Base-by-base conservation (phyloP, 92 coral and sea anemone genomes). In the Epizoanthus ramosus region DNA sequence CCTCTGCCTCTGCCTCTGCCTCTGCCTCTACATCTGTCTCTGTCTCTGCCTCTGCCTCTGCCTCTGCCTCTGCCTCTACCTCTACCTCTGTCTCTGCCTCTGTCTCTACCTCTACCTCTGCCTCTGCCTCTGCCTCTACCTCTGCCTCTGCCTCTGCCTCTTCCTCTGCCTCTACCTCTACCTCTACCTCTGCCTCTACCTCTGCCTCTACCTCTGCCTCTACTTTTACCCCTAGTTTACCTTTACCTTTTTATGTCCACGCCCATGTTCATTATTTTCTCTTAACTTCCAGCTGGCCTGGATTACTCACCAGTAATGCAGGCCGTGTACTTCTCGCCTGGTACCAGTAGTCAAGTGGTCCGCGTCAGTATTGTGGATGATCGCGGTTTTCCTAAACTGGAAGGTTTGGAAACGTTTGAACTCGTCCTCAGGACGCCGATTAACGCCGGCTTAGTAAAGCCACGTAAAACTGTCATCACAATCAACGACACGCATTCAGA, bases 241-340 rank as follows among this genome's bases (percentile, higher is more conserved):
- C n/a, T n/a, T n/a, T n/a, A n/a, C n/a, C n/a, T n/a, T n/a, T 50
- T 50, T 63, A n/a, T 5, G 31, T 2, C 31, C 8, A 12, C 12
- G 28, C 17, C 28, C 18, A 13, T 6, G n/a, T 31, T 37, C 43
- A n/a, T 18, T 54, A 60, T 21, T 50, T 10, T 25, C 15, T 33
- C 31, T 4, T 45, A 43, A 5, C 6, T 43, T 9, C 39, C 85
- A 96, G 99, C 99, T 19, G 82, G 83, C 19, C 90, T 90, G 81
- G 99, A 96, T 88, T 96, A 96, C 86, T 70, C 87, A 39, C 99
- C 99, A 3, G 87, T 96, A 53, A 87, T 95, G 19, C 84, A 93
- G 35, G 85, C 90, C 56, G 91, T 94, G 33, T 91, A 93, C 87
- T 96, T 96, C 70, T 64, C 97, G 9, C 95, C 96, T 31, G 89